Base-by-base conservation (phyloP, 2,113 vertebrate species). In the Anarrhichthys ocellatus region DNA sequence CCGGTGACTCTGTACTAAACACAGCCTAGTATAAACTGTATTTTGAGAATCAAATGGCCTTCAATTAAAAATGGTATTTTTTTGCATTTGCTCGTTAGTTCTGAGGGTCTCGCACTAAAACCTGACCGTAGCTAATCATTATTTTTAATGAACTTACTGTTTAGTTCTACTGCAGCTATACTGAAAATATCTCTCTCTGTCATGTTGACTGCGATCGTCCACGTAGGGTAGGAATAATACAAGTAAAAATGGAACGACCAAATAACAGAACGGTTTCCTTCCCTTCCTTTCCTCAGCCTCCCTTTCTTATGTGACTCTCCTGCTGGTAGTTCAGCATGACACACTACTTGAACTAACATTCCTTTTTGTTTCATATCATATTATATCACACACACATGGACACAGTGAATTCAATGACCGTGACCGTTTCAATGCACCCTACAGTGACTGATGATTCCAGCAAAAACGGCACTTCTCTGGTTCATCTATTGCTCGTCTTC, bases 321-420 rank as follows among this genome's bases (percentile, higher is more conserved):
- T 85, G 83, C 72, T 83, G 73, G 56, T 87, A 64, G 80, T 80
- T 59, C 62, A 80, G 48, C 81, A 78, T 58, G 64, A 67, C 73
- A n/a, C 76, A 74, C 74, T 3, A 22, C 54, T 54, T 17, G 56
- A 72, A 11, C 32, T 42, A 73, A 44, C 58, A 24, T 76, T 75
- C 59, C 17, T 63, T 66, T 56, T 79, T 62, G 50, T 84, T 82
- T 80, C 69, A 64, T 61, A 59, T 76, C 72, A 73, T 13, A 38
- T 79, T 59, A 77, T 32, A 50, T 44, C 48, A 40, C 56, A n/a
- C 59, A 67, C 38, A 42, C 50, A 63, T 5, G 6, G 18, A 36
- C 4, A 10, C 34, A 63, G 38, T 18, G 38, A 40, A 36, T 9
- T 36, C 13, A 76, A 13, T 20, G 34, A 61, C 59, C 10, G 34